phyloP scores from a whole-genome alignment of 2,888 invertebrate species.

The Pseudococcus longispinus region DNA sequence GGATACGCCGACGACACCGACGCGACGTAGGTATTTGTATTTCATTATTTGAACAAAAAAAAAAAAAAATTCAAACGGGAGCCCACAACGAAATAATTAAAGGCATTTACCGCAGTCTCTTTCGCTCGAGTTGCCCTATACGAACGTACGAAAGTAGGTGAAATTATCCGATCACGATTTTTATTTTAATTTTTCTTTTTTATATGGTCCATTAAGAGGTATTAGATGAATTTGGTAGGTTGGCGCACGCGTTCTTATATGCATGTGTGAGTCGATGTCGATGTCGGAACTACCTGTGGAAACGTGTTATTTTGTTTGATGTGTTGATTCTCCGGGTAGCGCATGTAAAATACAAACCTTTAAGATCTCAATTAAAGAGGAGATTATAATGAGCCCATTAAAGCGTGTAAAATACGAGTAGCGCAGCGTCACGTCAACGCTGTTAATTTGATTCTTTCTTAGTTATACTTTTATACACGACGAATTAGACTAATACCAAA shows the following conservation, averaged over 20 bases:
- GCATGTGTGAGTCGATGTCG: neutral
- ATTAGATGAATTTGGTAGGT: neutral
- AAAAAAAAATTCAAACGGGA: neutral
- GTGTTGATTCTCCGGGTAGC: neutral
- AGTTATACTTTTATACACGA: neutral
- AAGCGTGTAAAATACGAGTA: neutral
- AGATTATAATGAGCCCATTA: constrained; percentile 35
- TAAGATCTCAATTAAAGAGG: constrained; percentile 41
- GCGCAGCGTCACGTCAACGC: constrained; percentile 37
- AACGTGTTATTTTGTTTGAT: neutral
- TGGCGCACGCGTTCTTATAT: neutral
- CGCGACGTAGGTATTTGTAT: too few species aligned
- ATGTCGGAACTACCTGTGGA: constrained; percentile 2
- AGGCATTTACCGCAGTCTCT: neutral
- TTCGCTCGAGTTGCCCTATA: neutral
- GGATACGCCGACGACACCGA: too few species aligned
- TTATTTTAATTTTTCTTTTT: neutral
- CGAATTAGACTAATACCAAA: constrained; percentile 43
- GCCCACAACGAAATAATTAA: neutral
- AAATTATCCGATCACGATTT: constrained; percentile 27
- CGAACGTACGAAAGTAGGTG: neutral
- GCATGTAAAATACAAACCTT: neutral
- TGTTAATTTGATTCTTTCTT: constrained; percentile 34
- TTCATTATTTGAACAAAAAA: neutral
- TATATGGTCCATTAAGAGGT: neutral